Conservation (phyloP, 2,797 vertebrate genomes). For the Synaphobranchus kaupii region DNA sequence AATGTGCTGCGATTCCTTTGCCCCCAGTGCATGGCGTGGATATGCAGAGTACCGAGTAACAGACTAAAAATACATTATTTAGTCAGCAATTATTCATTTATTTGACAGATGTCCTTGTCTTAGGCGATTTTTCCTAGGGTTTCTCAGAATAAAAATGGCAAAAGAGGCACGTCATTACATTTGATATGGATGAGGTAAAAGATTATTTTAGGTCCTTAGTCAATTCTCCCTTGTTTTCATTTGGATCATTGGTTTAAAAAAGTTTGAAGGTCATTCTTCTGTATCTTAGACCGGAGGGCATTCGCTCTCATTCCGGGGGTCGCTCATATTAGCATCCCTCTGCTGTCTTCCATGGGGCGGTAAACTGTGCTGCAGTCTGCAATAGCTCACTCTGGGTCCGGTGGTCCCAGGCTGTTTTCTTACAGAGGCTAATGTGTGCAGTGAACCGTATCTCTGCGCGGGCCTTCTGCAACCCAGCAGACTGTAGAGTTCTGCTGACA, state of each 20-base stretch:
- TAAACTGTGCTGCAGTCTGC: conserved; percentile 11
- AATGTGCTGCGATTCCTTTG: background rate
- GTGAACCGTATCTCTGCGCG: conserved; percentile 19
- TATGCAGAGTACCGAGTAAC: background rate
- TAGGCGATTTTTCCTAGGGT: background rate
- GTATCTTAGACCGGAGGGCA: background rate
- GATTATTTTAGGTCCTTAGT: background rate
- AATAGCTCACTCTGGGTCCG: background rate
- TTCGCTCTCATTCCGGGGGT: background rate
- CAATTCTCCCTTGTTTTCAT: background rate
- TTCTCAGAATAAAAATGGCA: background rate
- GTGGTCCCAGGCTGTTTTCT: background rate
- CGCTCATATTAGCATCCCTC: background rate
- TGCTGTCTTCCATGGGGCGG: background rate
- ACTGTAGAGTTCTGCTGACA: background rate
- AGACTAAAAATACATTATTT: background rate
- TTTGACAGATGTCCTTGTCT: conserved; percentile 5
- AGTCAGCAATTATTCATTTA: background rate
- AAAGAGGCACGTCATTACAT: background rate
- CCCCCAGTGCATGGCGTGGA: background rate
- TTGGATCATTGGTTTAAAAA: background rate
- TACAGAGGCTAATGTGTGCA: conserved; percentile 22
- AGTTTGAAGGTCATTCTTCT: background rate
- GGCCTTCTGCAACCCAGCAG: background rate
- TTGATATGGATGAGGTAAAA: background rate